Conservation (phyloP, 1,140 invertebrate genomes). For the Glossosoma conforme region DNA sequence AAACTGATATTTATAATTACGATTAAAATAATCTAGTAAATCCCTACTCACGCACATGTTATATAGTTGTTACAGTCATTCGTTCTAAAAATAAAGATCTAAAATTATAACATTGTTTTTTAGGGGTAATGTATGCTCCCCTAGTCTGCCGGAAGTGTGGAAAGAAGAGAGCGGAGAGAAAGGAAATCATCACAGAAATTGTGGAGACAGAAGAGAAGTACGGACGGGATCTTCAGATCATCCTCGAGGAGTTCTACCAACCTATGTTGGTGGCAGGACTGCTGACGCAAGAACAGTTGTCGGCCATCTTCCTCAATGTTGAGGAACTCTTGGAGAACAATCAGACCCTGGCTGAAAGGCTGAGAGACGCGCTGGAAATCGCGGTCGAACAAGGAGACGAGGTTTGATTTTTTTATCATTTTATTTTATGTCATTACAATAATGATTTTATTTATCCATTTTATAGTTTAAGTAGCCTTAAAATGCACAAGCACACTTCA, state of each 20-base stretch:
- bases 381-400: slow-evolving; percentile 71
- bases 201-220: slow-evolving; percentile 96
- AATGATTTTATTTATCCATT: no score
- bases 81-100: no score
- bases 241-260: slow-evolving; percentile 90
- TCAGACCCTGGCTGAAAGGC: slow-evolving; percentile 74
- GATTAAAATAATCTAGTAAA: background rate
- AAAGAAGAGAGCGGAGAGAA: slow-evolving; percentile 81
- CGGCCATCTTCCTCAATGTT: slow-evolving; percentile 89
- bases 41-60: no score
- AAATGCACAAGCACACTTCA: no score
- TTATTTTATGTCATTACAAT: no score
- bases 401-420: slow-evolving; percentile 34
- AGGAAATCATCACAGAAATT: slow-evolving; percentile 93
- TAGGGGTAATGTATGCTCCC: slow-evolving; percentile 66
- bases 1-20: background rate
- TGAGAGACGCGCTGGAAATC: slow-evolving; percentile 83
- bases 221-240: slow-evolving; percentile 84
- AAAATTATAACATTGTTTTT: no score
- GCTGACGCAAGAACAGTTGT: slow-evolving; percentile 74
- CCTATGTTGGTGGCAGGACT: slow-evolving; percentile 88
- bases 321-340: slow-evolving; percentile 90
- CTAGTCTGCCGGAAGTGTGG: slow-evolving; percentile 82
- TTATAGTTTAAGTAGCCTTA: no score
- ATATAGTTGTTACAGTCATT: no score